These are phyloP conservation scores for Sebastes itinus DNA, from an alignment of 2,797 vertebrate genomes.

Conservation along the genomic window DNA sequence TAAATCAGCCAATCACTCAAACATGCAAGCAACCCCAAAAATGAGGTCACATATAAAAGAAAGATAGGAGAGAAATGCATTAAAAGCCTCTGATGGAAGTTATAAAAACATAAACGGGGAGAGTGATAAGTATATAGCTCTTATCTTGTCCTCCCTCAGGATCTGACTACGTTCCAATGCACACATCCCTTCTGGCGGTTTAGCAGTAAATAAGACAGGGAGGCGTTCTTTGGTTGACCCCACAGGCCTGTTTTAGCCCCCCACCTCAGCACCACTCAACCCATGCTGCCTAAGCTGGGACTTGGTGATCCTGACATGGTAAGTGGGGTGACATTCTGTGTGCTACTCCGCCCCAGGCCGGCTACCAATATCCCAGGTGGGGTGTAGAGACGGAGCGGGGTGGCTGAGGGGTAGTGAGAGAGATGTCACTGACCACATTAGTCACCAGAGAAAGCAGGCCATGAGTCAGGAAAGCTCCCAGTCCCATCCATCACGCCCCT, in stretches of 20 bases:
- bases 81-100: conserved; percentile 13
- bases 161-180: conserved; percentile 21
- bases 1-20: conserved; percentile 3
- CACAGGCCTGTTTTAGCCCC: not conserved
- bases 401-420: conserved; percentile 31
- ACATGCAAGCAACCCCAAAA: not conserved
- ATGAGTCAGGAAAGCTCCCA: conserved; percentile 68
- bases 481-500: conserved; percentile 77
- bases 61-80: conserved; percentile 5
- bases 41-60: conserved; percentile 27
- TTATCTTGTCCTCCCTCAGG: conserved; percentile 29
- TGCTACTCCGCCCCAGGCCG: not conserved
- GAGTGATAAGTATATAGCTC: conserved; percentile 14
- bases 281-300: not conserved
- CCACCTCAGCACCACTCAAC: not conserved
- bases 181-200: conserved; percentile 11
- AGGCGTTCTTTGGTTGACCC: conserved; percentile 18
- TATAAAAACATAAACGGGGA: conserved; percentile 27
- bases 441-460: conserved; percentile 69
- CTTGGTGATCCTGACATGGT: conserved; percentile 14
- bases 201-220: conserved; percentile 44
- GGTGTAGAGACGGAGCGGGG: conserved; percentile 6
- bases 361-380: conserved; percentile 49
- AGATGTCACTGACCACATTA: conserved; percentile 72
- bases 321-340: conserved; percentile 27